These are phyloP conservation scores for Drosophila mettleri DNA, from an alignment of 2,888 invertebrate genomes.

Conservation along the genomic window DNA sequence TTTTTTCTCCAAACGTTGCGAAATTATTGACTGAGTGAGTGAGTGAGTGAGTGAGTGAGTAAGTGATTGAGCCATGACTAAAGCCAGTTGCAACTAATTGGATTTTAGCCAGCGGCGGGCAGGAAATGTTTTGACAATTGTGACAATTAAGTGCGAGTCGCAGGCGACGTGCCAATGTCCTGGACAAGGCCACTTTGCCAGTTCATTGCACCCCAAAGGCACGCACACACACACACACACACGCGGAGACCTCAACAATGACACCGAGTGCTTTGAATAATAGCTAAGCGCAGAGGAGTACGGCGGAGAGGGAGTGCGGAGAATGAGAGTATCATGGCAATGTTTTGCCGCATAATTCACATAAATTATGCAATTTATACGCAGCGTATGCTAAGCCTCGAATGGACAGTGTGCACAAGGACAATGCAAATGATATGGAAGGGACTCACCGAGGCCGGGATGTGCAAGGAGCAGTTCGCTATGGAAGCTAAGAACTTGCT, in stretches of 20 bases:
- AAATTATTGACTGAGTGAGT: no score
- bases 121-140: conserved; percentile 79
- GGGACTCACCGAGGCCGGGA: fast-evolving
- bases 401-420: conserved; percentile 52
- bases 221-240: conserved; percentile 47
- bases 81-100: conserved; percentile 67
- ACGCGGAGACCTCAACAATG: conserved; percentile 38
- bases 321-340: conserved; percentile 21
- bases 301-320: not conserved
- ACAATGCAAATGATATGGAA: conserved; percentile 47
- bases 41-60: conserved; percentile 52
- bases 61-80: conserved; percentile 62
- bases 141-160: conserved; percentile 68
- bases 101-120: conserved; percentile 62
- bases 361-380: conserved; percentile 82
- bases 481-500: conserved; percentile 37
- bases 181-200: conserved; percentile 75
- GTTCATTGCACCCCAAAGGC: conserved; percentile 77
- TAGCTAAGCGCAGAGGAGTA: conserved; percentile 7
- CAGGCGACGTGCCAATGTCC: conserved; percentile 71
- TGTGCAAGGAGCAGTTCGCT: not conserved
- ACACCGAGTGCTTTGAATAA: conserved; percentile 29
- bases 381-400: conserved; percentile 71
- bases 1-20: conserved; percentile 43
- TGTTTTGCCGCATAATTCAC: conserved; percentile 81